Conservation (phyloP, 2,888 invertebrate genomes). For the Mythimna impura region DNA sequence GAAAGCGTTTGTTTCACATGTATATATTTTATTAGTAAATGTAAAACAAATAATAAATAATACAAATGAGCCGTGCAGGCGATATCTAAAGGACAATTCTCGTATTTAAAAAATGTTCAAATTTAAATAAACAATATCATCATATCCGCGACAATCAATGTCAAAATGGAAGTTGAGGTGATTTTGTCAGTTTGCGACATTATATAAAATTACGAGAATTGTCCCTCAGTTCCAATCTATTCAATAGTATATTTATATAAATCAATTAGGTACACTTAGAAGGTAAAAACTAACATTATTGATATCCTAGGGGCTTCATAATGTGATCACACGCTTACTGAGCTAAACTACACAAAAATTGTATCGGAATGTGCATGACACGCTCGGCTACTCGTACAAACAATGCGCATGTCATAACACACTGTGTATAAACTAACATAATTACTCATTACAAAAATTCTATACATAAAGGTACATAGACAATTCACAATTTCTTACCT, state of each 20-base stretch:
- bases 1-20: constrained; percentile 43
- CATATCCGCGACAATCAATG: no score
- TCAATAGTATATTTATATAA: constrained; percentile 53
- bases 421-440: constrained; percentile 51
- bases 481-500: constrained; percentile 73
- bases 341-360: constrained; percentile 51
- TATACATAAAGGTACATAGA: constrained; percentile 75
- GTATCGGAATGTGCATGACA: constrained; percentile 59
- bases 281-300: constrained; percentile 42
- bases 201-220: no score
- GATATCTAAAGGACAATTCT: background rate
- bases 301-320: constrained; percentile 49
- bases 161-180: no score
- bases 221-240: constrained; percentile 25
- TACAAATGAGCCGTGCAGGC: constrained; percentile 63
- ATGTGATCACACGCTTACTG: constrained; percentile 55
- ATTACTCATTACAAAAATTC: constrained; percentile 63
- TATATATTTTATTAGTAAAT: constrained; percentile 74
- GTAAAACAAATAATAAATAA: constrained; percentile 72
- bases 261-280: constrained; percentile 58
- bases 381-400: constrained; percentile 37
- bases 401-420: constrained; percentile 55
- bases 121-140: no score
- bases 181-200: no score
- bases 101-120: no score